phyloP scores from a whole-genome alignment of 2,113 vertebrate genomes.

The Ctenodactylus gundi region DNA sequence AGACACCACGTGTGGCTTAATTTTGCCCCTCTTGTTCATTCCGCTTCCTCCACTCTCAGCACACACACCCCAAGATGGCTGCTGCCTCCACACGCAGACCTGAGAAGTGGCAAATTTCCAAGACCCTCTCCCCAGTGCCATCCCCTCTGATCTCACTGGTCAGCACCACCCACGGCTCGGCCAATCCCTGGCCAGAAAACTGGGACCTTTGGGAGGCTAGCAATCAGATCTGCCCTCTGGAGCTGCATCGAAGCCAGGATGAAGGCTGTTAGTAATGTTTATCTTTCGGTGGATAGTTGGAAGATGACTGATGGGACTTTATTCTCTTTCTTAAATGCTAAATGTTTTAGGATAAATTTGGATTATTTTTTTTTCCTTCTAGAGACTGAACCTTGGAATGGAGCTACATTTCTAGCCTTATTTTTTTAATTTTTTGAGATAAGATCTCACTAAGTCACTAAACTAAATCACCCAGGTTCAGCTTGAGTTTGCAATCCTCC shows the following conservation, averaged over 20 bases:
- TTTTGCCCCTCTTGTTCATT: not conserved
- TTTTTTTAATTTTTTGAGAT: not conserved
- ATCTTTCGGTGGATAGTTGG: not conserved
- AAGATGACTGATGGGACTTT: not conserved
- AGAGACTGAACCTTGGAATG: not conserved
- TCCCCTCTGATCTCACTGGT: not conserved
- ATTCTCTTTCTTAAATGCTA: not conserved
- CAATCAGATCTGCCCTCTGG: not conserved
- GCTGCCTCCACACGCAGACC: not conserved
- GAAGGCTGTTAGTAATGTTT: not conserved
- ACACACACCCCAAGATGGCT: not conserved
- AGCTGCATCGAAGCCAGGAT: too few species aligned
- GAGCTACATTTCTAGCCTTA: not conserved
- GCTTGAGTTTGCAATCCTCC: too few species aligned
- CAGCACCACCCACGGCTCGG: not conserved
- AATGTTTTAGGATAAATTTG: not conserved
- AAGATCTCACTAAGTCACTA: not conserved
- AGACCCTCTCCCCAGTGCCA: not conserved
- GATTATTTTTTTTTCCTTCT: not conserved
- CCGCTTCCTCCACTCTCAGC: not conserved
- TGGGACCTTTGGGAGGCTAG: not conserved
- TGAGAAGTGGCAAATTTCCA: too few species aligned
- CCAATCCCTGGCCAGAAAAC: conserved; percentile 7
- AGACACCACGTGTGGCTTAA: accelerated
- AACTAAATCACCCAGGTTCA: not conserved